Evolutionary conservation across 2,113 vertebrate genomes (phyloP), one percentile per base, ranked within the genome.

Genomic region (Corydoras maculifer): DNA sequence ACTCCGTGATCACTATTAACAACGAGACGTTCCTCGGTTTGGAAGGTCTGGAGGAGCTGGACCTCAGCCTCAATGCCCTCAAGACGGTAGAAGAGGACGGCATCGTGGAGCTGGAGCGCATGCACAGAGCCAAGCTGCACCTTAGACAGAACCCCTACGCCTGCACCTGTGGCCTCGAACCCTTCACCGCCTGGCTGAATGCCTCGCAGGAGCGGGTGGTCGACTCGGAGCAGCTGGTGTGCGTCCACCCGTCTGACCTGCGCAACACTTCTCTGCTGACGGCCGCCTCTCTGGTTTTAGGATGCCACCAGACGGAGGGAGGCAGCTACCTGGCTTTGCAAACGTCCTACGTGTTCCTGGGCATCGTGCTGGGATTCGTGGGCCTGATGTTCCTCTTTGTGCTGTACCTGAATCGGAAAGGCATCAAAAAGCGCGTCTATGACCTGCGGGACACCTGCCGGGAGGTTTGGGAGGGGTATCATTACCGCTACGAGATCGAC

Each of bases 391-490:
- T 92, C 77, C 88, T 92, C 14, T 88, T 92, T 8, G 90, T 92
- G 6, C 90, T 92, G 3, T 92, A 91, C 68, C 88, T 92, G 32
- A 92, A 92, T 80, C 87, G 89, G n/a, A 87, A 82, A 75, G 90
- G 88, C 63, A 92, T 92, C 76, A 91, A 92, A 79, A 89, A 84
- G 59, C 86, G 91, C 25, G 70, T 88, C 73, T 84, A 87, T 0
- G 86, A 90, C 61, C 49, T 86, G 81, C 84, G 90, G 1, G 89
- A 92, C 2, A 83, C 90, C 63, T 90, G 90, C 82, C 83, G 86
- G 31, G 88, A 90, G 79, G 84, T 90, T 76, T 86, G 87, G 85
- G 90, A 91, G 29, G 89, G 90, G 3, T 90, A 91, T 72, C 90
- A 87, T 75, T 92, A 92, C 75, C 86, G 84, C 58, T 89, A 89